A percentile compares a stretch with the other conserved stretches of the same genome.
Conservation (phyloP, 2,113 vertebrate species). For the Agapornis roseicollis region DNA sequence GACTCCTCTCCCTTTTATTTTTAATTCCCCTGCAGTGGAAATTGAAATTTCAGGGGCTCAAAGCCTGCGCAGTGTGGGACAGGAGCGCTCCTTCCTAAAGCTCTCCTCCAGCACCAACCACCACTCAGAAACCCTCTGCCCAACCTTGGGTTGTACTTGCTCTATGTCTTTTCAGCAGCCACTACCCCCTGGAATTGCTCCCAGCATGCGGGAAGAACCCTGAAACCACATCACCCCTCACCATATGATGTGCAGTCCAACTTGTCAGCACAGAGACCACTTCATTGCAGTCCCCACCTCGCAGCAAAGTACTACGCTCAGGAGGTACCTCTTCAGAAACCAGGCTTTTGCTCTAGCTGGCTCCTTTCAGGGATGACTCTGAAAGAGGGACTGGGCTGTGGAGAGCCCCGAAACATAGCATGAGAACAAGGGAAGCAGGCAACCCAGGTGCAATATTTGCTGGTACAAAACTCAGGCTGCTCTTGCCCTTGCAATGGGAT, state of each 20-base stretch:
- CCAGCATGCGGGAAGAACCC: background rate
- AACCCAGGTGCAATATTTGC: background rate
- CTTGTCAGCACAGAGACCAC: fast-evolving
- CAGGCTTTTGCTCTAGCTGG: background rate
- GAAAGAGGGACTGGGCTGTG: fast-evolving
- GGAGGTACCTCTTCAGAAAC: background rate
- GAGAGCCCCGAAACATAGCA: background rate
- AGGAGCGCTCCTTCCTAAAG: background rate
- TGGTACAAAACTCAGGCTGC: background rate
- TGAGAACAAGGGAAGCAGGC: background rate
- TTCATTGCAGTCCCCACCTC: background rate
- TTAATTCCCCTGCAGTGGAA: background rate
- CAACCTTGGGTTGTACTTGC: fast-evolving
- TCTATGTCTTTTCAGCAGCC: background rate
- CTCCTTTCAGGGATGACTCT: background rate
- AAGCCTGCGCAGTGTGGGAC: background rate
- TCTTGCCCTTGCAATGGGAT: background rate
- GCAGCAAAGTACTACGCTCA: fast-evolving
- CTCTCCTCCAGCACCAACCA: background rate
- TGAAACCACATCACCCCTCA: background rate
- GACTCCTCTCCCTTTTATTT: background rate
- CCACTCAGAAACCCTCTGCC: fast-evolving
- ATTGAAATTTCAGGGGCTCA: background rate
- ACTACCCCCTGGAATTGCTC: background rate
- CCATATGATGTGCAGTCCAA: background rate